Evolutionary conservation across 2,113 vertebrate species (phyloP).

Genomic region (Brienomyrus longianalis): DNA sequence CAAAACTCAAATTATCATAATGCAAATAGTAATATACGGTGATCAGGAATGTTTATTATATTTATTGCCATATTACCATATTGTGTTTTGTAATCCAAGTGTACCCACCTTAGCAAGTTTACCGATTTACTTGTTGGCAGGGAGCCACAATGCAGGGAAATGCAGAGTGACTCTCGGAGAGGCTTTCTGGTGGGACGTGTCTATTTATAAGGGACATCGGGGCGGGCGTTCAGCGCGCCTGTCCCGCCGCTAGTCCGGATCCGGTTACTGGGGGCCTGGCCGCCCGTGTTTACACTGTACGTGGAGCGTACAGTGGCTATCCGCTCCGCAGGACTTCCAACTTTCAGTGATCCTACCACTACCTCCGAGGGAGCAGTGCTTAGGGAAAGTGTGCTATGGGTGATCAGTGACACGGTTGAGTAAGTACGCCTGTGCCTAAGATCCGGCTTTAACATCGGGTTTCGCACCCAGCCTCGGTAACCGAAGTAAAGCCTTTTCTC

Average conservation of each 20-base stretch:
- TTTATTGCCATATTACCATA: neutral
- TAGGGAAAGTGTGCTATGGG: neutral
- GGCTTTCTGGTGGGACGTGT: neutral
- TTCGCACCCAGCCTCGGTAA: neutral
- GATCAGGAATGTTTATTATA: neutral
- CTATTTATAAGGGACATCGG: neutral
- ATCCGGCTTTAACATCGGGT: neutral
- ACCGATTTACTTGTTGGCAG: neutral
- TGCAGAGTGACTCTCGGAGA: neutral
- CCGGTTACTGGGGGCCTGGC: neutral
- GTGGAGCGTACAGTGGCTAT: neutral
- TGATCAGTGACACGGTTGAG: constrained; percentile 6
- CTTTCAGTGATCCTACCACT: neutral
- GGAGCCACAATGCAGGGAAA: neutral
- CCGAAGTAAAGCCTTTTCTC: neutral
- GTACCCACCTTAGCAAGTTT: neutral
- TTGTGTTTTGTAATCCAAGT: neutral
- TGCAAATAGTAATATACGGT: neutral
- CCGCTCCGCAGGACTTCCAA: neutral
- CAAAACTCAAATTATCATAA: neutral
- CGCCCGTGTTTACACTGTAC: neutral
- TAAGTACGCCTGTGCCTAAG: neutral
- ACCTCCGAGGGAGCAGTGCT: neutral
- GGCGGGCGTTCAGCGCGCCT: neutral
- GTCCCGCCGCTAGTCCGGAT: neutral